phyloP scores from a whole-genome alignment of 2,888 invertebrate genomes.

The Tetragonula carbonaria region DNA sequence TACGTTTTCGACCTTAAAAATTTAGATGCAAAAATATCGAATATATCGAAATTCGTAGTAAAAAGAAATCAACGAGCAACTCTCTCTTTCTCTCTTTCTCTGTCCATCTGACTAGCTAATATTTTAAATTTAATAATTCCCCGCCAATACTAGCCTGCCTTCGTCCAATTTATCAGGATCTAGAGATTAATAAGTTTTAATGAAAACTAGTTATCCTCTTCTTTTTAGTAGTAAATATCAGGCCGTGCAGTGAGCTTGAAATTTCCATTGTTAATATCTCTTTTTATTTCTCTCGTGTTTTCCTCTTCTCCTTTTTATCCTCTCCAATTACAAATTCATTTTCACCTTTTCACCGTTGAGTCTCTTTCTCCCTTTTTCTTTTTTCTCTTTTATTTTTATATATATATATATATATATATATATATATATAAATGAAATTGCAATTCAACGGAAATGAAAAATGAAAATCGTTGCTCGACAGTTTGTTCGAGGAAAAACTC shows the following conservation, averaged over 20 bases:
- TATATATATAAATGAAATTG: too few species aligned
- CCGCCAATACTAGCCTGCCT: neutral
- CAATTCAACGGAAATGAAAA: neutral
- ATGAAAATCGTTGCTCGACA: neutral
- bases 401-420: too few species aligned
- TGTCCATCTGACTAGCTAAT: neutral
- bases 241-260: neutral
- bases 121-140: neutral
- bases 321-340: neutral
- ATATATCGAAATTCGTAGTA: neutral
- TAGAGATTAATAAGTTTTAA: neutral
- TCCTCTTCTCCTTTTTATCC: neutral
- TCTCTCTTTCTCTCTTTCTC: neutral
- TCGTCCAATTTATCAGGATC: neutral
- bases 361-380: neutral
- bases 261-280: neutral
- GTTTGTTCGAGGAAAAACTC: neutral
- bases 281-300: neutral
- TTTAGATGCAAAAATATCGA: neutral
- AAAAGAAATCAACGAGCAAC: neutral
- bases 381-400: too few species aligned
- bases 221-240: neutral
- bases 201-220: neutral
- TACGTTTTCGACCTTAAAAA: too few species aligned
- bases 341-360: neutral